phyloP scores from a whole-genome alignment of 2,113 vertebrate genomes.

The Neomonachus schauinslandi region DNA sequence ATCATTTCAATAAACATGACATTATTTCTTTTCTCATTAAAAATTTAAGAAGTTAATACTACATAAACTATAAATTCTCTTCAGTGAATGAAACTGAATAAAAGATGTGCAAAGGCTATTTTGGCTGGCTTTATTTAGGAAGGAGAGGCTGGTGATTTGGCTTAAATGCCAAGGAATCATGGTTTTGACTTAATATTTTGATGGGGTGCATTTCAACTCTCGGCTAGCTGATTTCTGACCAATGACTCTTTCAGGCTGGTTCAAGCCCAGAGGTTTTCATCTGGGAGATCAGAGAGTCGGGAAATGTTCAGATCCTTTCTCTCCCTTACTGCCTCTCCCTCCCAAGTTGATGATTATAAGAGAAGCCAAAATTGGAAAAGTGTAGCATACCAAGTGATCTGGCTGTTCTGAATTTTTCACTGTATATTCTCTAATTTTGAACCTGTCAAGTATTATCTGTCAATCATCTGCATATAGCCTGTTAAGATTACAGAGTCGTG shows the following conservation, averaged over 20 bases:
- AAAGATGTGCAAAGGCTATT: conserved; percentile 64
- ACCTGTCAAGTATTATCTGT: conserved; percentile 77
- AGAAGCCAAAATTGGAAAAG: conserved; percentile 65
- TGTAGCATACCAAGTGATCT: conserved; percentile 69
- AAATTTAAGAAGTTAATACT: conserved; percentile 75
- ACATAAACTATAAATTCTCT: conserved; percentile 37
- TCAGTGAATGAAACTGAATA: conserved; percentile 62
- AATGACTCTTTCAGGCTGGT: conserved; percentile 19
- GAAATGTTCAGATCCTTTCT: not conserved
- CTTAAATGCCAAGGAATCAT: conserved; percentile 25
- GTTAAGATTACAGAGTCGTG: conserved; percentile 69
- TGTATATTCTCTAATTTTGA: conserved; percentile 77
- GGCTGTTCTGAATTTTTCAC: conserved; percentile 73
- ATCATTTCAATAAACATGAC: conserved; percentile 69
- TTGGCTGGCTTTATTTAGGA: conserved; percentile 67
- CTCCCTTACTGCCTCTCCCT: not conserved
- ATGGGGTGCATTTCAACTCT: conserved; percentile 42
- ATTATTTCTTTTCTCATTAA: conserved; percentile 75
- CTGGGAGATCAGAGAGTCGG: not conserved
- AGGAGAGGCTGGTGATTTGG: conserved; percentile 67
- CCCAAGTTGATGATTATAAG: conserved; percentile 48
- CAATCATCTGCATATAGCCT: conserved; percentile 75
- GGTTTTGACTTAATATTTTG: conserved; percentile 34
- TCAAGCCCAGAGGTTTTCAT: conserved; percentile 37
- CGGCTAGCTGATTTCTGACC: not conserved